Conservation (phyloP, 1,140 invertebrate genomes). For the Dinoponera quadriceps region DNA sequence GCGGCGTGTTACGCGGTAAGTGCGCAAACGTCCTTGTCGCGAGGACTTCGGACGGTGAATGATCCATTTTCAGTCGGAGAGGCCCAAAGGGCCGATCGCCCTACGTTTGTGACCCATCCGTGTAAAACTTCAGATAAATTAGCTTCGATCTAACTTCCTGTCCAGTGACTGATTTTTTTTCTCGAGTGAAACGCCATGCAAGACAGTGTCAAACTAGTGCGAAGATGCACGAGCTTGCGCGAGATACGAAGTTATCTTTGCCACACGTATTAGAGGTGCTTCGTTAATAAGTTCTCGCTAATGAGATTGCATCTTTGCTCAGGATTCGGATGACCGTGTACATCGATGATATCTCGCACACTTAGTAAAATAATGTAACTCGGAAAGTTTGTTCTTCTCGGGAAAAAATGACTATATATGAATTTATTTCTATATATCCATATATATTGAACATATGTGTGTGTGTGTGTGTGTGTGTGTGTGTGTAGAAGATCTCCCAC, state of each 20-base stretch:
- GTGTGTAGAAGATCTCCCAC: no score
- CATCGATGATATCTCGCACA: neutral
- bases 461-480: no score
- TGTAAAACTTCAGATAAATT: no score
- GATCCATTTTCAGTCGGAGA: constrained; percentile 67
- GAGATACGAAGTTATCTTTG: constrained; percentile 48
- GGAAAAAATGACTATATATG: no score
- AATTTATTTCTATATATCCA: no score
- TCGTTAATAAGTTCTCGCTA: constrained; percentile 76
- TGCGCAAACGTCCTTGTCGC: constrained; percentile 67
- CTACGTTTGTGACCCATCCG: neutral
- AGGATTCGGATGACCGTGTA: constrained; percentile 5
- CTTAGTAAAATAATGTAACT: neutral
- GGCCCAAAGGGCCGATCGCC: neutral
- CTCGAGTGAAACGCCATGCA: constrained; percentile 25
- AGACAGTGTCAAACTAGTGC: constrained; percentile 66
- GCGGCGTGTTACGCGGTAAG: constrained; percentile 73
- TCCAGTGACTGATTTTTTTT: neutral
- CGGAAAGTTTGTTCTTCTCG: neutral
- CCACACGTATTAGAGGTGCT: constrained; percentile 73
- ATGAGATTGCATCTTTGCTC: constrained; percentile 68
- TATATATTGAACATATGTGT: no score
- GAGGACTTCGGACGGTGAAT: constrained; percentile 69
- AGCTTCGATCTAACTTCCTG: no score
- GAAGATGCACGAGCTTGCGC: constrained; percentile 14